Percentiles rank a stretch among this genome's conserved stretches.
Evolutionary conservation across 1,140 invertebrate species (phyloP).

Genomic region (Maconellicoccus hirsutus): DNA sequence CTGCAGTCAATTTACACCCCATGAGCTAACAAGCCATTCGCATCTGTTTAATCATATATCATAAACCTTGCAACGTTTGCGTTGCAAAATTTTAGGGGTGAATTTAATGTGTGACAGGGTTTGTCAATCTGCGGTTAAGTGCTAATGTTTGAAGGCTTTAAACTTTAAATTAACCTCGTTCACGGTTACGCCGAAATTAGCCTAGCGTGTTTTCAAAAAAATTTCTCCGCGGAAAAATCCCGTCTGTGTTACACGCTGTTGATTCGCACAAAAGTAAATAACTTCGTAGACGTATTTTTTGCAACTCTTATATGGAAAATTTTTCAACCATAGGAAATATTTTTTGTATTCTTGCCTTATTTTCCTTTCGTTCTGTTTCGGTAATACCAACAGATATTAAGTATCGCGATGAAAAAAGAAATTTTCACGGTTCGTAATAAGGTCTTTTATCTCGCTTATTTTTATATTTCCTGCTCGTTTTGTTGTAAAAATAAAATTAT

Average conservation of each 20-base stretch:
- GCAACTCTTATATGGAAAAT: background rate
- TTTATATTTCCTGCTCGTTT: too few species aligned
- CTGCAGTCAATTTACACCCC: background rate
- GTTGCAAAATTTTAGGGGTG: background rate
- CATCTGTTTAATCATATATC: constrained; percentile 9
- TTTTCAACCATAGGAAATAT: background rate
- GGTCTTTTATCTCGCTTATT: background rate
- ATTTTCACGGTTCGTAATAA: constrained; percentile 5
- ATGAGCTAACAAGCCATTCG: background rate
- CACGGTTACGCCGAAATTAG: constrained; percentile 7
- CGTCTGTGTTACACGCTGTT: background rate
- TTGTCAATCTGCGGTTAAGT: constrained; percentile 7
- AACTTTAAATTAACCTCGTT: constrained; percentile 9
- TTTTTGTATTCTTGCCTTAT: background rate
- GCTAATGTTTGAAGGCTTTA: constrained; percentile 8
- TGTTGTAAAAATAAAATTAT: too few species aligned
- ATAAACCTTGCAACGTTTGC: constrained; percentile 8
- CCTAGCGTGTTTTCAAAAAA: background rate
- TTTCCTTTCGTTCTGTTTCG: background rate
- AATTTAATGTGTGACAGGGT: constrained; percentile 8
- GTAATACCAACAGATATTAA: background rate
- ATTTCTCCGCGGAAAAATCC: background rate
- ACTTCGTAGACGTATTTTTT: background rate
- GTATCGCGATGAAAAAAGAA: background rate
- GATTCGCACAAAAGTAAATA: background rate